These are phyloP conservation scores for Chionodraco myersi DNA, from an alignment of 2,113 vertebrate species.

Conservation along the genomic window DNA sequence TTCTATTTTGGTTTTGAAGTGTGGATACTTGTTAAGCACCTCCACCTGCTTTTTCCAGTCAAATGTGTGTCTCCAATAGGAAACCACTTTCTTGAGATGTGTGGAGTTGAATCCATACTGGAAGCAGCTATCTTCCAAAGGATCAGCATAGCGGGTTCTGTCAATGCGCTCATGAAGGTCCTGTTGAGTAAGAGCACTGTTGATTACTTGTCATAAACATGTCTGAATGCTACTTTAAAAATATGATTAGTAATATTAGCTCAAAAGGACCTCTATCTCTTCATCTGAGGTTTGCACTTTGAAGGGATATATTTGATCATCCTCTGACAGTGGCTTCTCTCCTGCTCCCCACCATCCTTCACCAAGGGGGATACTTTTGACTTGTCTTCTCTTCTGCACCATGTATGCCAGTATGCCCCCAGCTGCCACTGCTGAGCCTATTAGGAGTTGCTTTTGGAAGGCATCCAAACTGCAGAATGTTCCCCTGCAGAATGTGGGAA, in stretches of 20 bases:
- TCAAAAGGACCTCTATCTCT: slow-evolving; percentile 83
- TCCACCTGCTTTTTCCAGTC: slow-evolving; percentile 90
- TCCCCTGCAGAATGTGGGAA: slow-evolving; percentile 56
- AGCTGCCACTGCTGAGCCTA: slow-evolving; percentile 77
- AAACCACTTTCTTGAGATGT: slow-evolving; percentile 85
- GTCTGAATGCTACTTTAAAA: neutral
- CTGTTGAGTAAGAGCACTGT: slow-evolving; percentile 65
- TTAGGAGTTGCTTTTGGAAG: slow-evolving; percentile 62
- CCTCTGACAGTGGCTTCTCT: slow-evolving; percentile 75
- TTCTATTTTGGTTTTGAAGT: slow-evolving; percentile 92
- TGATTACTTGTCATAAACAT: neutral
- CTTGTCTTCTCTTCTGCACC: slow-evolving; percentile 64
- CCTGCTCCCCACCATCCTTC: slow-evolving; percentile 90
- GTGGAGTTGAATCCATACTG: slow-evolving; percentile 89
- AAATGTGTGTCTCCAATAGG: slow-evolving; percentile 89
- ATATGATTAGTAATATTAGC: neutral
- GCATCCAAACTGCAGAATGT: slow-evolving; percentile 66
- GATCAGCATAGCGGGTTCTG: slow-evolving; percentile 78
- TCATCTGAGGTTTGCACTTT: slow-evolving; percentile 82
- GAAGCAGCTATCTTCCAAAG: slow-evolving; percentile 84
- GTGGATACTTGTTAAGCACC: slow-evolving; percentile 88
- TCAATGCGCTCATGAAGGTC: slow-evolving; percentile 88
- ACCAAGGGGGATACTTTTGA: slow-evolving; percentile 83
- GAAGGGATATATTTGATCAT: slow-evolving; percentile 81
- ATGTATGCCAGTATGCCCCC: slow-evolving; percentile 84